Conservation (phyloP, 37 sponge, comb jelly and placozoan species). For the Dysidea cf. avara region DNA sequence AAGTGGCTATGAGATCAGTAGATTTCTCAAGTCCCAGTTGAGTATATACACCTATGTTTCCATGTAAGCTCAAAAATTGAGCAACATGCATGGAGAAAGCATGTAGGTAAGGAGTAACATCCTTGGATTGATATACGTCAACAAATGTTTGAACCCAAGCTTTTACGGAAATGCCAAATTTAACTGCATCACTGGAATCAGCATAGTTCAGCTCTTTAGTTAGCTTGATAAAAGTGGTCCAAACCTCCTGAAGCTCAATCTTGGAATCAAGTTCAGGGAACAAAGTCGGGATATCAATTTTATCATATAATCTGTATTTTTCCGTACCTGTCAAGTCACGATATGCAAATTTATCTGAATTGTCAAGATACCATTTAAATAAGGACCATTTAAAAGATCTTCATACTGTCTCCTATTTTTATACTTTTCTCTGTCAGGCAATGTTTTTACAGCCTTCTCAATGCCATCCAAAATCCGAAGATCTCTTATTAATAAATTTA, state of each 20-base stretch:
- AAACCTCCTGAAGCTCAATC: not conserved
- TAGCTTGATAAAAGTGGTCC: not conserved
- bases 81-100: not conserved
- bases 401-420: conserved; percentile 1
- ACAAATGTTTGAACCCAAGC: not conserved
- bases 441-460: not conserved
- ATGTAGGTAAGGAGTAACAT: not conserved
- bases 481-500: conserved; percentile 19
- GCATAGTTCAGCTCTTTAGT: not conserved
- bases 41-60: conserved; percentile 1
- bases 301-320: conserved; percentile 4
- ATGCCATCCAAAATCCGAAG: conserved; percentile 17
- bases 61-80: not conserved
- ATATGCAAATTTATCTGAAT: conserved; percentile 7
- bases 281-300: conserved; percentile 1
- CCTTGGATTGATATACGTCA: not conserved
- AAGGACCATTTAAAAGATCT: not conserved
- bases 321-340: conserved; percentile 27
- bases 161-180: not conserved
- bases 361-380: not conserved
- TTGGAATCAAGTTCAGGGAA: conserved; percentile 8
- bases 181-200: not conserved
- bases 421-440: not conserved
- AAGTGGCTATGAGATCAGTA: conserved; percentile 11
- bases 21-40: conserved; percentile 33